These are phyloP conservation scores for Dryocosmus kuriphilus DNA, from an alignment of 2,888 invertebrate species.

Conservation along the genomic window DNA sequence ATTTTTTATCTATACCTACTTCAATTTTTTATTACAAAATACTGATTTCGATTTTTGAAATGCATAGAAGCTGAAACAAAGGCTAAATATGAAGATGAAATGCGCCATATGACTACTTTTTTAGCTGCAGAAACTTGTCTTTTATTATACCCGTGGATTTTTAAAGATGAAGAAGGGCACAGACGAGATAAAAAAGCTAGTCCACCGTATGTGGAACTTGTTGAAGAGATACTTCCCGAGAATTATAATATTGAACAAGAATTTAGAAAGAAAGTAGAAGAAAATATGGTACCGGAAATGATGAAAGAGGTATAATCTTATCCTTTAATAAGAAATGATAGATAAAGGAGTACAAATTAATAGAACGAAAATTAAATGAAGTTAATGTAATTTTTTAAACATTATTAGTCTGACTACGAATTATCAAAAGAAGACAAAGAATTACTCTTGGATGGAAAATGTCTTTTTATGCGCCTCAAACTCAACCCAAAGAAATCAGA, in stretches of 20 bases:
- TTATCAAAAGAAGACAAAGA: constrained; percentile 64
- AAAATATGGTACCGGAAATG: constrained; percentile 64
- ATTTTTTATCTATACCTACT: neutral
- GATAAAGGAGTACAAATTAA: neutral
- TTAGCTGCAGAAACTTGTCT: constrained; percentile 70
- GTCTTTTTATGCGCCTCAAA: constrained; percentile 70
- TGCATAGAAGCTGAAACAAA: constrained; percentile 67
- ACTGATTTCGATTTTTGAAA: neutral
- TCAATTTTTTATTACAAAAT: neutral
- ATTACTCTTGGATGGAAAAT: constrained; percentile 69
- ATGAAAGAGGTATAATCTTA: constrained; percentile 65
- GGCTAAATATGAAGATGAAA: constrained; percentile 71
- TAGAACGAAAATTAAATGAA: neutral
- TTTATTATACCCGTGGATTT: constrained; percentile 74
- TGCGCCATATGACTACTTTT: constrained; percentile 67
- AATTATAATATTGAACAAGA: constrained; percentile 70
- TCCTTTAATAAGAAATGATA: neutral
- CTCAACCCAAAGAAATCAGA: constrained; percentile 62
- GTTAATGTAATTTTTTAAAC: neutral
- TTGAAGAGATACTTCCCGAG: constrained; percentile 68
- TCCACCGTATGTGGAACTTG: constrained; percentile 70
- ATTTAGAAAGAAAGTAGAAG: constrained; percentile 67
- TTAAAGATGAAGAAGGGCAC: constrained; percentile 74
- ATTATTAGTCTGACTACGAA: constrained; percentile 65
- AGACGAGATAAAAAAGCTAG: constrained; percentile 71